Percentiles rank a stretch among this genome's conserved stretches.
Conservation (phyloP, 1,140 invertebrate genomes). For the Eulimnadia texana region DNA sequence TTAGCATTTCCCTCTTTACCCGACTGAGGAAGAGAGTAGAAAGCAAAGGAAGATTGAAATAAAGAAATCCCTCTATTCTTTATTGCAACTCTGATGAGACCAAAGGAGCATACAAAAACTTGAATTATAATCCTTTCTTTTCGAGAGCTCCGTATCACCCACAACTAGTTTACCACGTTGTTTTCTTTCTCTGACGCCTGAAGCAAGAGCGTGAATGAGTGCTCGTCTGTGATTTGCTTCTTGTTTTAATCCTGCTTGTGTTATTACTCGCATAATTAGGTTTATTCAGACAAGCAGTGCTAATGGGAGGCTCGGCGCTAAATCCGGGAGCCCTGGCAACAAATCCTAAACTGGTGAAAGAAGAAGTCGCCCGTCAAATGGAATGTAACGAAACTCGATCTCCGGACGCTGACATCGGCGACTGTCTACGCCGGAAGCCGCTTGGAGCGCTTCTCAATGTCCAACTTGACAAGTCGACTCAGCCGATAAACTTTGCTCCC, state of each 20-base stretch:
- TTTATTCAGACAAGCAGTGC: constrained; percentile 26
- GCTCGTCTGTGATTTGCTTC: not conserved
- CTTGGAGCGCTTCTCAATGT: constrained; percentile 51
- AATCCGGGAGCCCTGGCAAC: constrained; percentile 30
- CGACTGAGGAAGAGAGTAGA: not conserved
- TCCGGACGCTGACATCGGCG: constrained; percentile 11
- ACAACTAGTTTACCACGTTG: too few relatives aligned
- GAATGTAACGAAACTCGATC: constrained; percentile 1
- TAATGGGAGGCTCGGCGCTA: constrained; percentile 29
- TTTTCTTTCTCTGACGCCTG: too few relatives aligned
- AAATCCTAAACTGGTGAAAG: constrained; percentile 22
- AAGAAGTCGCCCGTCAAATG: constrained; percentile 11
- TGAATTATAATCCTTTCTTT: too few relatives aligned
- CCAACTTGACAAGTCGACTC: constrained; percentile 44
- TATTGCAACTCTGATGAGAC: too few relatives aligned
- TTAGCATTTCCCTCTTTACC: not conserved
- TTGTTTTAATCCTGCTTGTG: not conserved
- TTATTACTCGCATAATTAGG: constrained; percentile 15
- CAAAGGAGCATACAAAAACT: too few relatives aligned
- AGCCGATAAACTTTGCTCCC: constrained; percentile 74
- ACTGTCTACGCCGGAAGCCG: constrained; percentile 46
- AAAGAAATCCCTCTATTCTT: too few relatives aligned
- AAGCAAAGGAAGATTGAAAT: not conserved
- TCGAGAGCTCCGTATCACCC: too few relatives aligned
- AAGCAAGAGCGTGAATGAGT: not conserved